These are phyloP conservation scores for Gonioctena quinquepunctata DNA, from an alignment of 1,140 invertebrate species.

Conservation along the genomic window DNA sequence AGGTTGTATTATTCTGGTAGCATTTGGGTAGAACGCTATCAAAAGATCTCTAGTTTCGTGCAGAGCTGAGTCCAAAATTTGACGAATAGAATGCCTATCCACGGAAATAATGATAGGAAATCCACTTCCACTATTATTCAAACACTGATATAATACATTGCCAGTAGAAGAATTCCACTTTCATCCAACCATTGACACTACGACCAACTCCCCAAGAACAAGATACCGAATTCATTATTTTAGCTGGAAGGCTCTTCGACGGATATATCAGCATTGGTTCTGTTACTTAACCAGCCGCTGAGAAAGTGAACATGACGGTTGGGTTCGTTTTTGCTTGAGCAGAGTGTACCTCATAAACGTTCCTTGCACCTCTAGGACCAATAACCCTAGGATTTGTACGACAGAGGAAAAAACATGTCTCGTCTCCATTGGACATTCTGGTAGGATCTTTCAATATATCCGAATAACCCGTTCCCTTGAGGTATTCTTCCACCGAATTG, in stretches of 20 bases:
- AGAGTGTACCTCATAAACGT: no score
- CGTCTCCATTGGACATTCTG: no score
- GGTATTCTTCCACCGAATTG: neutral
- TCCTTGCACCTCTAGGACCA: no score
- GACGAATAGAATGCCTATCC: neutral
- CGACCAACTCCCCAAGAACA: neutral
- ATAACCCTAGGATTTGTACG: no score
- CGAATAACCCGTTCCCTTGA: neutral
- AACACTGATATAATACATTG: neutral
- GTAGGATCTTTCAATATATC: neutral
- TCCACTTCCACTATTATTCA: neutral
- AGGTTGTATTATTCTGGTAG: conserved; percentile 48
- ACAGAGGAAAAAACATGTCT: no score
- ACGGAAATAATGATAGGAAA: neutral
- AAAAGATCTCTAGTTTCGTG: conserved; percentile 41
- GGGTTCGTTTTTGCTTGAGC: no score
- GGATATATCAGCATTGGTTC: no score
- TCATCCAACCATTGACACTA: neutral
- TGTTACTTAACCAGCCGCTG: no score
- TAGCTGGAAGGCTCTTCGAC: neutral
- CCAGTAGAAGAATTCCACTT: neutral
- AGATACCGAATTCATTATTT: neutral
- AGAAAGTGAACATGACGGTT: no score
- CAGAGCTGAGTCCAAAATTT: conserved; percentile 34
- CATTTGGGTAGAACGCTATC: conserved; percentile 46